Base-by-base conservation (phyloP, 2,888 invertebrate genomes). In the Nysson spinosus region DNA sequence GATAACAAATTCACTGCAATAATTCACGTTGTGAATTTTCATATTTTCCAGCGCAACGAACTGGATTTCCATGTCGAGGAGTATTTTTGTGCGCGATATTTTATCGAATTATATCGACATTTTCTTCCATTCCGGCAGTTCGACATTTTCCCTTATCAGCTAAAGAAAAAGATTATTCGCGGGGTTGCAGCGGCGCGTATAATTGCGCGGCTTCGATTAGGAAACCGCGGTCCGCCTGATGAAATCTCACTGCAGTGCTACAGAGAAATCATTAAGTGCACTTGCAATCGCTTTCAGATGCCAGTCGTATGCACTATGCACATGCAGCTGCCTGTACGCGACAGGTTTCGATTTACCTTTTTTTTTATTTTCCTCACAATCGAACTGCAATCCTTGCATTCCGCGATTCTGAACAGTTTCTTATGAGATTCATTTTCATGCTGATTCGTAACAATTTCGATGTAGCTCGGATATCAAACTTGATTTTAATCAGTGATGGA, bases 201-300 rank as follows among this genome's bases (percentile, higher is more conserved):
- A 47, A 64, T 64, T 64, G 43, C 51, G 47, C 24, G 12, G 51
- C 16, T 44, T 62, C 55, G 68, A 62, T 72, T 72, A 68, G 61
- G 72, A 72, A 72, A 72, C 54, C 26, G 12, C 46, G 26, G 30
- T 22, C 11, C 35, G 54, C 43, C 55, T 52, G 71, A 71, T 64
- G 68, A 72, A 72, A 68, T 64, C 72, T 30, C 49, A 16, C 28
- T 16, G 44, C 50, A 51, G 50, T n/a, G n/a, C 35, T 44, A 46
- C 44, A 49, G 68, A 52, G 64, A 68, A 72, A 72, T 72, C 72
- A 61, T 72, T 64, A 61, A 60, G 20, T 39, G 43, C 19, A 37
- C 37, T 49, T 26, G 56, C 51, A 34, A 57, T 57, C 62, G 57
- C 57, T 43, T 40, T 14, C 30, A 11, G 30, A 30, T n/a, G 11